Base-by-base conservation (phyloP, 1,140 invertebrate genomes). In the Adoxophyes honmai region DNA sequence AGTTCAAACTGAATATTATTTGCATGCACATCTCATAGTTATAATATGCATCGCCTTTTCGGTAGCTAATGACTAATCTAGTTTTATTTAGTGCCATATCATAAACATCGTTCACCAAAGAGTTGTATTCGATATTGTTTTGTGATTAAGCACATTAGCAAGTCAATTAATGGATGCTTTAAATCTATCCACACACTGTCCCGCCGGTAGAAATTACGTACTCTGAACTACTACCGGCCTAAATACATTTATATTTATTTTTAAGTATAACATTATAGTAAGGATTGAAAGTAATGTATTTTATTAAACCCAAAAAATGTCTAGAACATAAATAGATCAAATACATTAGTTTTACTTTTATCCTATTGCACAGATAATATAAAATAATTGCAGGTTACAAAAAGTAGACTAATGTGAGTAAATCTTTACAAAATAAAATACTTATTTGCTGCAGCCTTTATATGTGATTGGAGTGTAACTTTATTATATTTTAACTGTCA, bases 141-240 rank as follows among this genome's bases (percentile, higher is more conserved):
- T 10, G 8, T 48, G n/a, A 33, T 48, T 48, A 18, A 8, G 21
- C 28, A 48, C 18, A 48, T 48, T 33, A 11, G 42, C 11, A 48
- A 21, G 42, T 48, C 42, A 48, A 48, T 48, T 48, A 48, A 28
- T 10, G 18, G n/a, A 48, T 48, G 42, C 42, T 48, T 48, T 48
- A 48, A 48, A 48, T 21, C 42, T 28, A 18, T 48, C 42, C n/a
- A 44, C 15, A 44, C 16, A 21, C 8, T 16, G 15, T 44, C 39
- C 4, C 15, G 5, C 39, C 15, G 39, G 39, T 44, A 44, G 16
- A 9, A 44, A 44, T 4, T 10, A n/a, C 5, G 18, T 1, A 44
- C 39, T 9, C 16, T 18, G 9, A 9, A 4, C 16, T 18, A 48
- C 42, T 48, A 28, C 42, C 21, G 42, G 42, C 42, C 42, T 48